A percentile compares a stretch with the other conserved stretches of the same genome.
phyloP scores from a whole-genome alignment of 2,797 vertebrate species.

The Darevskia nairensis region DNA sequence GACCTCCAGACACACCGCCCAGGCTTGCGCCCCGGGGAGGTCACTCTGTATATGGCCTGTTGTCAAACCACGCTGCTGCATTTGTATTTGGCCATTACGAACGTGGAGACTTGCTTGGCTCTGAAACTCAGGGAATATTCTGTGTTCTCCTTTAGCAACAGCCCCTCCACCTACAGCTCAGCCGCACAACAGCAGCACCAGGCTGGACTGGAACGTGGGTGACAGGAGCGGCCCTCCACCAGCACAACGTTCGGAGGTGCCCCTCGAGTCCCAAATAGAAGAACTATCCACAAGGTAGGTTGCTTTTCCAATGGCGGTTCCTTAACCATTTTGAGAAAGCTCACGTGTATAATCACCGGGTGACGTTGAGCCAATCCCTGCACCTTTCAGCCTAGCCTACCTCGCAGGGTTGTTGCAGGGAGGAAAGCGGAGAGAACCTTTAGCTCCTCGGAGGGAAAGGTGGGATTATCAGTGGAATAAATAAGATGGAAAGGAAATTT shows the following conservation, averaged over 20 bases:
- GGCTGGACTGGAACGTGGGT: conserved; percentile 31
- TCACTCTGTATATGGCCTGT: too few species aligned
- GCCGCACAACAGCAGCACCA: conserved; percentile 40
- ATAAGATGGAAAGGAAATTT: background rate
- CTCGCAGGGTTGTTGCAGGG: too few species aligned
- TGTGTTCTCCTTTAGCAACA: background rate
- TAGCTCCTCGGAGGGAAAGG: too few species aligned
- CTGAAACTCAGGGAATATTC: too few species aligned
- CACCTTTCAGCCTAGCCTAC: too few species aligned
- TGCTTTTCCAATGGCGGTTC: background rate
- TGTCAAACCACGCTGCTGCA: too few species aligned
- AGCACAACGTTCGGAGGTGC: conserved; percentile 51
- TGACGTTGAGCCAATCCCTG: too few species aligned
- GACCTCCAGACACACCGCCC: too few species aligned
- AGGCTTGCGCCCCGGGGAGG: too few species aligned
- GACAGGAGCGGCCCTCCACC: conserved; percentile 59
- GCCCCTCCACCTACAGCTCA: conserved; percentile 53
- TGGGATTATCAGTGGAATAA: too few species aligned
- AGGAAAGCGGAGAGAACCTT: too few species aligned
- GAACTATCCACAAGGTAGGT: conserved; percentile 75
- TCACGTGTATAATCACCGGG: background rate
- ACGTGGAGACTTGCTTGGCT: background rate
- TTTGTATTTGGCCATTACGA: too few species aligned
- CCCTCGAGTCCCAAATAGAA: conserved; percentile 71
- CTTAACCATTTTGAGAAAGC: background rate